Percentiles rank a stretch among this genome's conserved stretches.
phyloP scores from a whole-genome alignment of 2,113 vertebrate genomes.

The Callorhinus ursinus region DNA sequence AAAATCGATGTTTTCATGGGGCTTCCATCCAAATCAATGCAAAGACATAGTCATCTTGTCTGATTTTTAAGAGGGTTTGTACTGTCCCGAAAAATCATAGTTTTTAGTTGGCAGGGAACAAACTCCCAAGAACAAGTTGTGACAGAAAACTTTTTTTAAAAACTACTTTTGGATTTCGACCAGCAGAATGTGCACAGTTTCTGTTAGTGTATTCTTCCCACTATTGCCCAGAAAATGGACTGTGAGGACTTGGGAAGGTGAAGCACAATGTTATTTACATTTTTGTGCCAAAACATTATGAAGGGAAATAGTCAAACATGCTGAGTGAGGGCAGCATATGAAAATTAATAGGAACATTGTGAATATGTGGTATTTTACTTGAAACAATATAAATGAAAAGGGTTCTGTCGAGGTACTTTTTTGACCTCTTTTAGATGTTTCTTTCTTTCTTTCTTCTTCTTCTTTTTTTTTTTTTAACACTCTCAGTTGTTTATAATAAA shows the following conservation, averaged over 20 bases:
- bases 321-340: slow-evolving; percentile 62
- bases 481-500: slow-evolving; percentile 66
- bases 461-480: background rate
- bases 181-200: slow-evolving; percentile 70
- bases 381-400: slow-evolving; percentile 74
- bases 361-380: slow-evolving; percentile 74
- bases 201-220: slow-evolving; percentile 63
- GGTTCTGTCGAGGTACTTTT: slow-evolving; percentile 60
- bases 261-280: slow-evolving; percentile 80
- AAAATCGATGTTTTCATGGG: background rate
- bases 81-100: slow-evolving; percentile 40
- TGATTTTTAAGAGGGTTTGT: slow-evolving; percentile 51
- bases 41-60: background rate
- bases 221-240: slow-evolving; percentile 61
- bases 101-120: slow-evolving; percentile 57
- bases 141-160: slow-evolving; percentile 65
- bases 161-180: slow-evolving; percentile 65
- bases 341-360: slow-evolving; percentile 82
- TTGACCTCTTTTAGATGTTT: slow-evolving; percentile 69
- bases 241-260: slow-evolving; percentile 64
- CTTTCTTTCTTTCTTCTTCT: background rate
- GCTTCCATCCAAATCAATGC: slow-evolving; percentile 18
- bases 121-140: slow-evolving; percentile 73
- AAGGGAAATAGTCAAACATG: slow-evolving; percentile 73
- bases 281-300: slow-evolving; percentile 79